Evolutionary conservation across 1,140 invertebrate species (phyloP), one percentile per base, ranked within the genome.

Genomic region (Pteromalus puparum): DNA sequence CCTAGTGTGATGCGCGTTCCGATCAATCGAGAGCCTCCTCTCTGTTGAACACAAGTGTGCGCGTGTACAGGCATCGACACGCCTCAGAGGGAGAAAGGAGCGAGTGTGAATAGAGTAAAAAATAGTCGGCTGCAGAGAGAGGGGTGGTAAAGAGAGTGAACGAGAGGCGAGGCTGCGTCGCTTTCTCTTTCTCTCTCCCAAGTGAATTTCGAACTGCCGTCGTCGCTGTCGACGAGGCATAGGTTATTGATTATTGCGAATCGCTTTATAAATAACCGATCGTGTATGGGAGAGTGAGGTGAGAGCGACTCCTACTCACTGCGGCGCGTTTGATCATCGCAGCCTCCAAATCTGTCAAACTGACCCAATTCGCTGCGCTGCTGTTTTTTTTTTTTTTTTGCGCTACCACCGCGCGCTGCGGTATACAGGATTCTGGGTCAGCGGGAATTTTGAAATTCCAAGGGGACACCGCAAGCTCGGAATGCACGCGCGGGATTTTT

Each of bases 191-290:
- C 53, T 61, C 53, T 61, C 53, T 85, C 86, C 38, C 83, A 83
- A 86, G 82, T 82, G 85, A 88, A 88, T 86, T 89, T 90, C 78
- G 83, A 83, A 9, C 48, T 13, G 15, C 26, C 84, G 86, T 77
- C 83, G 46, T 72, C 89, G 85, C 82, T 85, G 46, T 72, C 89
- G 86, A 89, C 89, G 86, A 89, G 87, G 88, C 89, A 91, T 90
- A 87, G 90, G 88, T 91, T 93, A 93, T 93, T 91, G 92, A 93
- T 93, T 93, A 92, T 92, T 88, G 91, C 89, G 86, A 92, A 92
- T 91, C 88, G 89, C 89, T 93, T 93, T 93, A 93, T 92, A 92
- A 93, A 93, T 93, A 93, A 92, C 91, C 88, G 90, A 90, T 90
- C 88, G 89, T 86, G 85, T n/a, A 61, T 88, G 90, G 88, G 87